Evolutionary conservation across 2,113 vertebrate genomes (phyloP).

Genomic region (Pitta sordida): DNA sequence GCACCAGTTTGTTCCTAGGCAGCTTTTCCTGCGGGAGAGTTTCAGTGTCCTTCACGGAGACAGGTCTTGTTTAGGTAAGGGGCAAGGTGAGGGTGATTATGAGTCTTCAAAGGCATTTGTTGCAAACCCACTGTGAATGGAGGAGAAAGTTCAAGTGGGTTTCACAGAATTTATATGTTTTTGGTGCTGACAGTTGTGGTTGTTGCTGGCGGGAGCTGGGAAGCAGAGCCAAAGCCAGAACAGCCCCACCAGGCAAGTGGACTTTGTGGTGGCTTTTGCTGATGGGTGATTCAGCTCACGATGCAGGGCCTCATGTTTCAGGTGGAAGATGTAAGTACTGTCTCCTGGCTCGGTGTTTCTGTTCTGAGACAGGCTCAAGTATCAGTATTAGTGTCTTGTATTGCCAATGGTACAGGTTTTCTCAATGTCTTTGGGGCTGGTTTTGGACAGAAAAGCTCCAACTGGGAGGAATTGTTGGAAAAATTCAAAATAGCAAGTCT

Average conservation of each 20-base stretch:
- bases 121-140: background rate
- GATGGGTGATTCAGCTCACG: background rate
- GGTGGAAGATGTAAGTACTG: rapidly evolving
- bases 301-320: rapidly evolving
- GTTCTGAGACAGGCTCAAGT: background rate
- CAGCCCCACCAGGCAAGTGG: background rate
- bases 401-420: background rate
- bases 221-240: background rate
- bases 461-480: background rate
- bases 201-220: rapidly evolving
- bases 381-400: rapidly evolving
- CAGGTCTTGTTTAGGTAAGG: background rate
- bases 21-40: background rate
- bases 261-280: background rate
- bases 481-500: background rate
- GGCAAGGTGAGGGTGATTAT: background rate
- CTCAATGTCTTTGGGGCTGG: background rate
- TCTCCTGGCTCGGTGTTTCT: background rate
- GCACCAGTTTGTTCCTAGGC: background rate
- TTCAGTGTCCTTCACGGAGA: background rate
- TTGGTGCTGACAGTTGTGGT: rapidly evolving
- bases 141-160: background rate
- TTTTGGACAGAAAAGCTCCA: background rate
- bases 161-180: rapidly evolving
- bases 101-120: rapidly evolving